Evolutionary conservation across 2,888 invertebrate genomes (phyloP).

Genomic region (Hemaris fuciformis): DNA sequence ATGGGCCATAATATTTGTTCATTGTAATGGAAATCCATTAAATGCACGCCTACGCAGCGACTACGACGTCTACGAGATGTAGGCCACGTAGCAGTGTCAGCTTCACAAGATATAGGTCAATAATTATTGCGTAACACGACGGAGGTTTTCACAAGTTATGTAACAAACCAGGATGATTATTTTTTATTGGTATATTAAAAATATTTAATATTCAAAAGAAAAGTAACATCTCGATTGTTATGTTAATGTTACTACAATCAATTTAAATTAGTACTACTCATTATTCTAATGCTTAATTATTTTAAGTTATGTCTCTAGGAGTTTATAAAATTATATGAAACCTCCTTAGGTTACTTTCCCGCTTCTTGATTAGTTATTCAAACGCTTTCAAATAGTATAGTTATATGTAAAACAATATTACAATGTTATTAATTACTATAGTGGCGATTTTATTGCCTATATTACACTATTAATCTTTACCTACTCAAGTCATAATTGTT

Average conservation of each 20-base stretch:
- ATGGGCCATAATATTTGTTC: conserved; percentile 33
- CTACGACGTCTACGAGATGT: conserved; percentile 27
- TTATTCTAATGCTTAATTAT: no score
- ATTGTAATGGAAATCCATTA: conserved; percentile 62
- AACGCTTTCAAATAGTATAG: no score
- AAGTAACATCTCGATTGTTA: background rate
- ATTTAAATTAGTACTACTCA: no score
- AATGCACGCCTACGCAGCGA: conserved; percentile 42
- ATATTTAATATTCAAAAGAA: background rate
- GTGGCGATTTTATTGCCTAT: no score
- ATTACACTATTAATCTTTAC: no score
- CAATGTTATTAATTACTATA: no score
- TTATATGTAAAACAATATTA: no score
- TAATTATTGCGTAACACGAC: conserved; percentile 7
- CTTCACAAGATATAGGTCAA: conserved; percentile 23
- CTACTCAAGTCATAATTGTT: no score
- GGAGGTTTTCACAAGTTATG: background rate
- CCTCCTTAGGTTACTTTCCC: no score
- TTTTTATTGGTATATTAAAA: background rate
- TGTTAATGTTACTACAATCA: background rate
- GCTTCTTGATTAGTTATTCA: no score
- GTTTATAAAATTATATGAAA: no score
- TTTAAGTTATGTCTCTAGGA: no score
- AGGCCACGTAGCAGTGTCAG: conserved; percentile 24
- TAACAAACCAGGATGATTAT: background rate